phyloP scores from a whole-genome alignment of 2,888 invertebrate genomes.

The Glomeris marginata region DNA sequence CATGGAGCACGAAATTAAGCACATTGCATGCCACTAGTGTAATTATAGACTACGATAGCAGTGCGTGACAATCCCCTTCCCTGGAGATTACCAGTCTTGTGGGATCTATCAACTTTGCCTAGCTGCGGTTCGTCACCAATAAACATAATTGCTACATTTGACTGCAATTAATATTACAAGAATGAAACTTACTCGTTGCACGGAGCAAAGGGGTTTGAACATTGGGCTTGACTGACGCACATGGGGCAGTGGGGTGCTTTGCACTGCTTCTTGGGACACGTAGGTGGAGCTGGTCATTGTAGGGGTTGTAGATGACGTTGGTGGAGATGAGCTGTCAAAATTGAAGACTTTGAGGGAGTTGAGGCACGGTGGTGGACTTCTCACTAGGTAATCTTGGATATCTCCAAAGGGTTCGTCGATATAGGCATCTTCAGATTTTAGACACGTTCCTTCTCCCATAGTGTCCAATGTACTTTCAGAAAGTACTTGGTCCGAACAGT shows the following conservation, averaged over 20 bases:
- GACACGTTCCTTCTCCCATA: not conserved
- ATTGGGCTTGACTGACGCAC: conserved; percentile 3
- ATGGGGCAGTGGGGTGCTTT: conserved; percentile 2
- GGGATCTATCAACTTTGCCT: too few relatives aligned
- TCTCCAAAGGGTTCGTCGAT: conserved; percentile 44
- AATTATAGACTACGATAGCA: too few relatives aligned
- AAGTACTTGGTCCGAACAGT: not conserved
- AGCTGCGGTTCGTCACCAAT: too few relatives aligned
- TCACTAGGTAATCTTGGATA: conserved; percentile 65
- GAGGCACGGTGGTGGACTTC: conserved; percentile 53
- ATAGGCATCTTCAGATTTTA: not conserved
- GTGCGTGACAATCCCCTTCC: too few relatives aligned
- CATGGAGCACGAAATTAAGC: too few relatives aligned
- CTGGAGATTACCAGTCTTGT: too few relatives aligned
- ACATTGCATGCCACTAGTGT: too few relatives aligned
- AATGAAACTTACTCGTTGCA: conserved; percentile 2
- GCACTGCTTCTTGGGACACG: not conserved
- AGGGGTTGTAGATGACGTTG: not conserved
- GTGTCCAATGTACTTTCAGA: not conserved
- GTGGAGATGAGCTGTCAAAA: not conserved
- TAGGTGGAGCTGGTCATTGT: not conserved
- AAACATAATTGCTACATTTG: too few relatives aligned
- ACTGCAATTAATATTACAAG: too few relatives aligned
- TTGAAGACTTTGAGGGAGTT: conserved; percentile 1
- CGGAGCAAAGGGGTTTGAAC: conserved; percentile 1